These are phyloP conservation scores for Rhinogobius similis DNA, from an alignment of 2,113 vertebrate genomes.

Conservation along the genomic window DNA sequence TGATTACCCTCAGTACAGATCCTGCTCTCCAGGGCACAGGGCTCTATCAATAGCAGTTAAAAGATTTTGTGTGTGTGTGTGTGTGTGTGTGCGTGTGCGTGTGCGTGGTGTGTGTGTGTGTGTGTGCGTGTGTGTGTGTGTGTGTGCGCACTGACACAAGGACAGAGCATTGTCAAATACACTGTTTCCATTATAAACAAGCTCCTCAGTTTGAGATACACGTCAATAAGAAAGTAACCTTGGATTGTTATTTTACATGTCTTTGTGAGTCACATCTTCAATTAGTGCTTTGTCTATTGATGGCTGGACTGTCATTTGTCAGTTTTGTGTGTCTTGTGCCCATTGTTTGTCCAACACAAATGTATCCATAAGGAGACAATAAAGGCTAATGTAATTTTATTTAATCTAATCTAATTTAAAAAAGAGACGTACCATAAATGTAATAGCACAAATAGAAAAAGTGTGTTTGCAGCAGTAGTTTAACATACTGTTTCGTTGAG, in stretches of 20 bases:
- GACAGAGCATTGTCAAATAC: neutral
- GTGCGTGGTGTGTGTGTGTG: too few relatives aligned
- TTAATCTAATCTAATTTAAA: too few relatives aligned
- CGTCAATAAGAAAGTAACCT: neutral
- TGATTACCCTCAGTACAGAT: neutral
- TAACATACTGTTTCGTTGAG: too few relatives aligned
- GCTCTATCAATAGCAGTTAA: neutral
- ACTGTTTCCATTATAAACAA: neutral
- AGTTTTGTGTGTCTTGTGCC: too few relatives aligned
- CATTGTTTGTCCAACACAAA: too few relatives aligned
- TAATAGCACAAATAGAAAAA: neutral
- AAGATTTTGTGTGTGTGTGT: neutral
- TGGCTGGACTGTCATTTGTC: too few relatives aligned
- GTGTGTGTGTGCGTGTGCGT: neutral
- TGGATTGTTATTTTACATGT: neutral
- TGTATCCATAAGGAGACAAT: neutral
- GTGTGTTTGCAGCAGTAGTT: too few relatives aligned
- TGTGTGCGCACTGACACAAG: neutral
- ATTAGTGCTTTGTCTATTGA: too few relatives aligned
- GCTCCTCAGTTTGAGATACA: constrained; percentile 1
- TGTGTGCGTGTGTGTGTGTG: too few relatives aligned
- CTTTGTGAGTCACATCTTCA: neutral
- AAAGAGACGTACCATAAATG: neutral
- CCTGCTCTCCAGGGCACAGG: neutral
- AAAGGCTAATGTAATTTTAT: too few relatives aligned